Evolutionary conservation across 1,140 invertebrate species (phyloP).

Genomic region (Hypothenemus hampei): DNA sequence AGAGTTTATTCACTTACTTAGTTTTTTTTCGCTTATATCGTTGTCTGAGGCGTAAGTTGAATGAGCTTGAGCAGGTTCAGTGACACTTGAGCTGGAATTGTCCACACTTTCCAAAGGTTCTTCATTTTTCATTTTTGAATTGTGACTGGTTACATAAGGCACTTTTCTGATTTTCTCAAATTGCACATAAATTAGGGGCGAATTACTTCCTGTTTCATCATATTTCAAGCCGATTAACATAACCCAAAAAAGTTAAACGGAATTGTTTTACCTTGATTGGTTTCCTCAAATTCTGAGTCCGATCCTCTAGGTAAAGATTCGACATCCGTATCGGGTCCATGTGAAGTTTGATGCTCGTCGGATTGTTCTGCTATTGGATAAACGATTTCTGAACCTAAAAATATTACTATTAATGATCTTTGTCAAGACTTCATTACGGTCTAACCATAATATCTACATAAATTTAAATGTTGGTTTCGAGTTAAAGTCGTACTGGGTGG

Average conservation of each 20-base stretch:
- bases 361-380: conserved; percentile 80
- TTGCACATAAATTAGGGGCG: conserved; percentile 32
- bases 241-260: neutral
- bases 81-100: conserved; percentile 55
- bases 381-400: conserved; percentile 62
- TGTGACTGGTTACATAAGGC: conserved; percentile 29
- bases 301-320: conserved; percentile 48
- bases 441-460: conserved; percentile 62
- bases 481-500: conserved; percentile 56
- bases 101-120: conserved; percentile 45
- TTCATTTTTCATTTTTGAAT: conserved; percentile 50
- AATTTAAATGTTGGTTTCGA: conserved; percentile 60
- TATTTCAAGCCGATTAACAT: conserved; percentile 24
- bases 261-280: conserved; percentile 39
- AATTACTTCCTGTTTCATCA: conserved; percentile 37
- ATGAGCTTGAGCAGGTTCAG: conserved; percentile 47
- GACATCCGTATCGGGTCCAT: conserved; percentile 58
- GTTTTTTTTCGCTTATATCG: conserved; percentile 40
- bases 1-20: no score
- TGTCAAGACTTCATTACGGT: neutral
- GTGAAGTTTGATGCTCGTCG: conserved; percentile 70
- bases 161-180: conserved; percentile 31
- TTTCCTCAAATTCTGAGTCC: conserved; percentile 52
- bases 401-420: neutral
- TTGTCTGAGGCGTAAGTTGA: conserved; percentile 32